A percentile compares a stretch with the other conserved stretches of the same genome.
phyloP scores from a whole-genome alignment of 2,888 invertebrate genomes.

The Odontothrips loti region DNA sequence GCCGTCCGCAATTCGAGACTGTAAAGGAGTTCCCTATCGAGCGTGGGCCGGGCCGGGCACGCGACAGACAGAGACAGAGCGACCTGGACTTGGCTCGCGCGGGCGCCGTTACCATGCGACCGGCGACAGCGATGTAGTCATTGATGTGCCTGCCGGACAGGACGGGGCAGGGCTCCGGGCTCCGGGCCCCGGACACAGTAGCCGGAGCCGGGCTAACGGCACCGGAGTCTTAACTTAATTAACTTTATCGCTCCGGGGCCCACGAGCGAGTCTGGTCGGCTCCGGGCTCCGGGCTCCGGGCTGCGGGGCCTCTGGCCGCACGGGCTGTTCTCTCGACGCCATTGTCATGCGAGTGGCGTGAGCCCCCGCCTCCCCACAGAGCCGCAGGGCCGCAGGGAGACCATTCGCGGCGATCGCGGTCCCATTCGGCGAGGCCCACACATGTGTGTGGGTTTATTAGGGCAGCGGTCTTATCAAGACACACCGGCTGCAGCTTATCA shows the following conservation, averaged over 20 bases:
- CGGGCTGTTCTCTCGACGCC: too few species aligned
- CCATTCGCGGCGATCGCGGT: not conserved
- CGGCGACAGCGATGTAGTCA: not conserved
- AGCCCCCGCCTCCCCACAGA: too few species aligned
- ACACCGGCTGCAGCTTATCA: not conserved
- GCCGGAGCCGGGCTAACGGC: not conserved
- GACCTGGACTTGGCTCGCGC: too few species aligned
- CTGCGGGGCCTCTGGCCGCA: not conserved
- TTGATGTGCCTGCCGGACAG: not conserved
- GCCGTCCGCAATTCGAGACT: too few species aligned
- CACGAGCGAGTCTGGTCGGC: not conserved
- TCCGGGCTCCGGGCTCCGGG: not conserved
- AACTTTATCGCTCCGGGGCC: conserved; percentile 1
- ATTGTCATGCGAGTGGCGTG: too few species aligned
- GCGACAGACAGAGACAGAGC: too few species aligned
- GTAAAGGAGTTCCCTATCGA: too few species aligned
- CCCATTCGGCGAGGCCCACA: not conserved
- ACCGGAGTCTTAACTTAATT: conserved; percentile 12
- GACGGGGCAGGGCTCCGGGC: not conserved
- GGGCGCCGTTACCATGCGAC: too few species aligned
- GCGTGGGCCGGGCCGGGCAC: too few species aligned
- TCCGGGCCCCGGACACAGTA: too few species aligned
- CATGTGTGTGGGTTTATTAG: not conserved
- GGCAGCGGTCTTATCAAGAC: not conserved
- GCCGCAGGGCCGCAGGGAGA: too few species aligned